phyloP scores from a whole-genome alignment of 2,113 vertebrate genomes.

The Leptodactylus fuscus region DNA sequence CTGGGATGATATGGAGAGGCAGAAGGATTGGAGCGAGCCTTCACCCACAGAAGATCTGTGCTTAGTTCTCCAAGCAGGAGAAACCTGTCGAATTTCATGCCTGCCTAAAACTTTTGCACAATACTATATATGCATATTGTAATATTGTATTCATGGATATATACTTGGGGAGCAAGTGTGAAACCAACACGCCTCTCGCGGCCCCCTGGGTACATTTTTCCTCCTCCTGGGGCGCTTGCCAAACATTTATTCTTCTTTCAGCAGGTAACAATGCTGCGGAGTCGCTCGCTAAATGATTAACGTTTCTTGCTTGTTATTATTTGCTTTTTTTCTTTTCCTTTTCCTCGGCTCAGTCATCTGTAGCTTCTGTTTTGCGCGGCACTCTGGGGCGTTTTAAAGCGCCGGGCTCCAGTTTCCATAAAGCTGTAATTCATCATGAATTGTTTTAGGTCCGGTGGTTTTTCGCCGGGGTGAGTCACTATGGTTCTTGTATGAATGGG shows the following conservation, averaged over 20 bases:
- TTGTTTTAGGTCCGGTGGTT: neutral
- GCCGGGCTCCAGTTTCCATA: neutral
- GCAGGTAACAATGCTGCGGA: neutral
- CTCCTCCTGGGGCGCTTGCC: neutral
- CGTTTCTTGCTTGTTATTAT: neutral
- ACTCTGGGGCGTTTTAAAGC: neutral
- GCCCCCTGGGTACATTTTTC: neutral
- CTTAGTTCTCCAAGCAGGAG: no score
- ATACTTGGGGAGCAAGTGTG: no score
- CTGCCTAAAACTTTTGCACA: no score
- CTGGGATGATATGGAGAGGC: no score
- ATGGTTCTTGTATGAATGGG: neutral
- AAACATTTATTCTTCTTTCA: neutral
- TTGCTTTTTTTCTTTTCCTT: neutral
- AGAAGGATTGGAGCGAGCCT: no score
- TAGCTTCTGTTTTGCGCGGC: conserved; percentile 6
- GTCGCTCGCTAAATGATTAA: neutral
- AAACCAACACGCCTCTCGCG: neutral
- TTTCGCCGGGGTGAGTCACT: conserved; percentile 35
- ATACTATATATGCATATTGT: no score
- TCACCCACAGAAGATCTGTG: no score
- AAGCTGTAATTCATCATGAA: conserved; percentile 32
- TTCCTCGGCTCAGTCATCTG: conserved; percentile 24
- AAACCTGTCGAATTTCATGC: no score
- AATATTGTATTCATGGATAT: no score